Evolutionary conservation across 2,113 vertebrate species (phyloP), one percentile per base, ranked within the genome.

Genomic region (Petrocephalus microphthalmus): DNA sequence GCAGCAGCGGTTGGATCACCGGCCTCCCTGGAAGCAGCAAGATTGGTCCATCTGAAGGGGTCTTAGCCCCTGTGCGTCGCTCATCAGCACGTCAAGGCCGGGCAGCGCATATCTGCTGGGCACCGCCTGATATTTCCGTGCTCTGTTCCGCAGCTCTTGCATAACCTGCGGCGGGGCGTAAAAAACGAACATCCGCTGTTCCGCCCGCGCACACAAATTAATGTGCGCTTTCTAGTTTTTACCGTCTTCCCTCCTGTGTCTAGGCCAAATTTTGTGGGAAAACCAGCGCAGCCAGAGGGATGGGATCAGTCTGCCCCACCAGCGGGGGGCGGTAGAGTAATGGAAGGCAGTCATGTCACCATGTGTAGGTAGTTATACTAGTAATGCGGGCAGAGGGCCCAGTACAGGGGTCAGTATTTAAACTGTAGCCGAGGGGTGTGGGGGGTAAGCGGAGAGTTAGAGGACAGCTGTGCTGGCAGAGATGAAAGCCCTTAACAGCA

Each of bases 391-490:
- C 64, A 5, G 64, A 53, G 57, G 64, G 67, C n/a, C 22, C n/a
- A n/a, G 84, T 29, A 33, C 84, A 78, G 67, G 47, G 45, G 87
- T 74, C 64, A 52, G 47, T 53, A n/a, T 78, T 53, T 52, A 51
- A 52, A 37, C 87, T 87, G 64, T 51, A 22, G 85, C 53, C 5
- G 85, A 20, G 17, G 53, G 45, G 25, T n/a, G 88, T 87, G 89
- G 29, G 84, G 51, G 91, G 89, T 87, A 89, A 85, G 90, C 84
- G 78, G 19, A 71, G 86, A 78, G 11, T 54, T 37, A 85, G 54
- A 83, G 57, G 52, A 90, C 51, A 90, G 64, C 81, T 89, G 87
- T 52, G 54, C 64, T 87, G 86, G 87, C 29, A 86, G 87, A 87
- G 87, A 87, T 22, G 17, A 53, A 64, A 83, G 57, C 81, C 60